phyloP scores from a whole-genome alignment of 2,888 invertebrate species.

The Noctua comes region DNA sequence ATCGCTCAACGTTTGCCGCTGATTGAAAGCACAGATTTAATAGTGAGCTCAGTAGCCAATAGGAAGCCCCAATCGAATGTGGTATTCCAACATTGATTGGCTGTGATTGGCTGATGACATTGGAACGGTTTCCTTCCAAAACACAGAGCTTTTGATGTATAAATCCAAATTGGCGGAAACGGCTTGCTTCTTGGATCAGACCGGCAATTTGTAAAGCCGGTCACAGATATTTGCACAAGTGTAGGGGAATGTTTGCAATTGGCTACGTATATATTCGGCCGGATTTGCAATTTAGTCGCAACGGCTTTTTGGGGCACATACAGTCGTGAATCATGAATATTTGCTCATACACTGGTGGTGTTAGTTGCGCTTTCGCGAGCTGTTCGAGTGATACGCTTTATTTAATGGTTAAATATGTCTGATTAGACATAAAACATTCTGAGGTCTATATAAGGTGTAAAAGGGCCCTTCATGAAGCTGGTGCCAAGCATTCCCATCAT shows the following conservation, averaged over 20 bases:
- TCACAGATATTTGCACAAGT: background rate
- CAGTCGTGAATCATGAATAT: background rate
- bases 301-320: background rate
- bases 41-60: slow-evolving; percentile 28
- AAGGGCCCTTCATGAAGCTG: too few species aligned
- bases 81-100: slow-evolving; percentile 47
- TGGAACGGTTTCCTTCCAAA: slow-evolving; percentile 17
- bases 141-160: slow-evolving; percentile 19
- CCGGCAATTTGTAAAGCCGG: slow-evolving; percentile 20
- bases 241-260: slow-evolving; percentile 7
- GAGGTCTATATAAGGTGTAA: background rate
- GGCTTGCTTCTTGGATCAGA: slow-evolving; percentile 21
- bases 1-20: slow-evolving; percentile 15
- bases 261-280: background rate
- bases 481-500: too few species aligned
- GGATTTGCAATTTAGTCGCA: background rate
- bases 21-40: slow-evolving; percentile 47
- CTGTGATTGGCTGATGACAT: slow-evolving; percentile 30
- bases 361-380: background rate
- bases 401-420: background rate
- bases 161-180: slow-evolving; percentile 16
- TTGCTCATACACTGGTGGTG: background rate
- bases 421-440: background rate
- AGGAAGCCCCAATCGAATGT: slow-evolving; percentile 26
- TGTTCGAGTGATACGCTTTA: background rate